A percentile compares a stretch with the other conserved stretches of the same genome.
Conservation (phyloP, 2,888 invertebrate genomes). For the Azorinus chamasolen region DNA sequence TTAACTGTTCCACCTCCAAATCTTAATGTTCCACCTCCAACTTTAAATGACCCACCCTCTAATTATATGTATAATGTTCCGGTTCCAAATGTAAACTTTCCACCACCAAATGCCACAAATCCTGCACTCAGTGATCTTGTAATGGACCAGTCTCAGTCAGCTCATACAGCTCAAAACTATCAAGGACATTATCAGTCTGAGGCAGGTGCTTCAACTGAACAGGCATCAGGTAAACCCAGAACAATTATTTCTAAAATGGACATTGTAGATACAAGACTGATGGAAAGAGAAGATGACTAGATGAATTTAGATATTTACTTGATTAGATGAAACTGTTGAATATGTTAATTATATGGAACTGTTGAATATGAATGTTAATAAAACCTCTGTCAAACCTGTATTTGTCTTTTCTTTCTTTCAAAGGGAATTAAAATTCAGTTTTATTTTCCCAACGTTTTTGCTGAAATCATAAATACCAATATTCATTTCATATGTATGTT, state of each 20-base stretch:
- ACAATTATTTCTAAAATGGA: constrained; percentile 60
- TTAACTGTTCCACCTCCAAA: constrained; percentile 1
- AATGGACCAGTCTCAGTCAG: not conserved
- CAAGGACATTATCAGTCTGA: not conserved
- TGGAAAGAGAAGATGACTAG: constrained; percentile 67
- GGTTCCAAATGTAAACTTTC: not conserved
- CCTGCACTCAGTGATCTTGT: not conserved
- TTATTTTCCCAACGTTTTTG: no score
- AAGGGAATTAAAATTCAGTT: no score
- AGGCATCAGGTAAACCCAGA: constrained; percentile 8
- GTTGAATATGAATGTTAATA: no score
- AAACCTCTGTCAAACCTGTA: no score
- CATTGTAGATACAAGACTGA: constrained; percentile 76
- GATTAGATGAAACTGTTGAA: no score
- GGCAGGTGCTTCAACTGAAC: not conserved
- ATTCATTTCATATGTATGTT: no score
- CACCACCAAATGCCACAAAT: not conserved
- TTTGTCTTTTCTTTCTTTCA: no score
- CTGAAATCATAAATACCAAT: no score
- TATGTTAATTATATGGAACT: no score
- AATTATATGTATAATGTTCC: not conserved
- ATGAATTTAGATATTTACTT: not conserved
- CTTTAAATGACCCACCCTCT: constrained; percentile 12
- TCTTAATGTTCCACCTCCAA: constrained; percentile 30
- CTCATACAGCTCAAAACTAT: not conserved